A percentile compares a stretch with the other conserved stretches of the same genome.
phyloP scores from a whole-genome alignment of 2,113 vertebrate species.

The Laterallus jamaicensis region DNA sequence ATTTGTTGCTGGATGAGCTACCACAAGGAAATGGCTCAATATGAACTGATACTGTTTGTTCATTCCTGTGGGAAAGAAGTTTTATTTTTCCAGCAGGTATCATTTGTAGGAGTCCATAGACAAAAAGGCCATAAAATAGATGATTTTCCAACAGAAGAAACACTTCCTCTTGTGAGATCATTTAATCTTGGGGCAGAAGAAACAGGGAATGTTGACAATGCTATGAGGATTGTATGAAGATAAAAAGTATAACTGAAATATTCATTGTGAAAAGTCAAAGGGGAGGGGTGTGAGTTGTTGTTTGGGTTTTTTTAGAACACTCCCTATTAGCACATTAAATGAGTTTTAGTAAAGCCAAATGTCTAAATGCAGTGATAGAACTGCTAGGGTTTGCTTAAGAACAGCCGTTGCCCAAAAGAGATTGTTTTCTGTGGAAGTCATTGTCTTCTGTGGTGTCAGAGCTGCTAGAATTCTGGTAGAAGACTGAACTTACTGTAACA shows the following conservation, averaged over 20 bases:
- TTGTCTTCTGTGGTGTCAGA: background rate
- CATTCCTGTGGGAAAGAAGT: background rate
- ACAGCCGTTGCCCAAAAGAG: background rate
- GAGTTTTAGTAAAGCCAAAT: background rate
- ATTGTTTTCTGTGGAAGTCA: background rate
- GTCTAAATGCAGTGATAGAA: background rate
- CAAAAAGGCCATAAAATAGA: background rate
- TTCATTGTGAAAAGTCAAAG: background rate
- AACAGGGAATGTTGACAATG: background rate
- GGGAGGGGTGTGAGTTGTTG: background rate
- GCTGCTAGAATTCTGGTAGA: background rate
- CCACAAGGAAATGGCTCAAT: background rate
- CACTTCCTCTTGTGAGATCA: background rate
- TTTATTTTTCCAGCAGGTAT: background rate
- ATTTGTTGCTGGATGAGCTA: background rate
- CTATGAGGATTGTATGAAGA: background rate
- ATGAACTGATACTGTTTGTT: background rate
- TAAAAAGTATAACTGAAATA: background rate
- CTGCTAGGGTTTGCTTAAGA: background rate
- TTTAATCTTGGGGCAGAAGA: background rate
- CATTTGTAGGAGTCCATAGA: background rate
- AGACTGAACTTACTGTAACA: background rate
- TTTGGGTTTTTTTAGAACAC: background rate
- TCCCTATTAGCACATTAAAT: background rate
- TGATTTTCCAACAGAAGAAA: background rate